Conservation (phyloP, 2,888 invertebrate genomes). For the Drosophila stalkeri region DNA sequence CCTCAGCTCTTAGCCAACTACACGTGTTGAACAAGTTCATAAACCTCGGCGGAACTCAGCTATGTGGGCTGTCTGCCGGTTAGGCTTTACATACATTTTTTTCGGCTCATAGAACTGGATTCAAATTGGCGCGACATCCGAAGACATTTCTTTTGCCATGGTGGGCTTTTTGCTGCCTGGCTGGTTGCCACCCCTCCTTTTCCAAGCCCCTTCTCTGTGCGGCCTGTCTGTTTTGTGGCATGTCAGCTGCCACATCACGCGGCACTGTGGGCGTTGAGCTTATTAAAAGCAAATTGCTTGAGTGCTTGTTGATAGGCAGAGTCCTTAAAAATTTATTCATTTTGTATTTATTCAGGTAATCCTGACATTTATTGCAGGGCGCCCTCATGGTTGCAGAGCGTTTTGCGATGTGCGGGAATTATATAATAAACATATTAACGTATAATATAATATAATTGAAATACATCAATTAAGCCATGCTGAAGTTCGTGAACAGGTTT, state of each 20-base stretch:
- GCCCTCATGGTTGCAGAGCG: background rate
- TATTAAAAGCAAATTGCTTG: slow-evolving; percentile 54
- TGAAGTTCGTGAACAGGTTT: too few relatives aligned
- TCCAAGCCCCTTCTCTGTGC: slow-evolving; percentile 1
- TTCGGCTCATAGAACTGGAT: slow-evolving; percentile 18
- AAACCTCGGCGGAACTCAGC: slow-evolving; percentile 51
- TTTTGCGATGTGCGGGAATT: background rate
- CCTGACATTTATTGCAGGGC: slow-evolving; percentile 10
- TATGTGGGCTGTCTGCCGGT: slow-evolving; percentile 22
- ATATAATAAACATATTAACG: background rate
- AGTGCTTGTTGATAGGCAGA: slow-evolving; percentile 41
- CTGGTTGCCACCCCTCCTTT: slow-evolving; percentile 8
- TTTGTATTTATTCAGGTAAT: slow-evolving; percentile 34
- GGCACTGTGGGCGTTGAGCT: slow-evolving; percentile 66
- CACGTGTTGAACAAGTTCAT: slow-evolving; percentile 74
- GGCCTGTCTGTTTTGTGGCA: slow-evolving; percentile 34
- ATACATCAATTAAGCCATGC: background rate
- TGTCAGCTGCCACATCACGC: slow-evolving; percentile 59
- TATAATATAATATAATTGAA: slow-evolving; percentile 6
- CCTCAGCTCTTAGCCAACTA: slow-evolving; percentile 33
- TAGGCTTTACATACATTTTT: slow-evolving; percentile 24
- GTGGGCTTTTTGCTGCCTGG: slow-evolving; percentile 12
- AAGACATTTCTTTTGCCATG: slow-evolving; percentile 60
- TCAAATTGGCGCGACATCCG: slow-evolving; percentile 50
- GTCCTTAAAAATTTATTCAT: slow-evolving; percentile 40